phyloP scores from a whole-genome alignment of 2,888 invertebrate species.

The Nezara viridula region DNA sequence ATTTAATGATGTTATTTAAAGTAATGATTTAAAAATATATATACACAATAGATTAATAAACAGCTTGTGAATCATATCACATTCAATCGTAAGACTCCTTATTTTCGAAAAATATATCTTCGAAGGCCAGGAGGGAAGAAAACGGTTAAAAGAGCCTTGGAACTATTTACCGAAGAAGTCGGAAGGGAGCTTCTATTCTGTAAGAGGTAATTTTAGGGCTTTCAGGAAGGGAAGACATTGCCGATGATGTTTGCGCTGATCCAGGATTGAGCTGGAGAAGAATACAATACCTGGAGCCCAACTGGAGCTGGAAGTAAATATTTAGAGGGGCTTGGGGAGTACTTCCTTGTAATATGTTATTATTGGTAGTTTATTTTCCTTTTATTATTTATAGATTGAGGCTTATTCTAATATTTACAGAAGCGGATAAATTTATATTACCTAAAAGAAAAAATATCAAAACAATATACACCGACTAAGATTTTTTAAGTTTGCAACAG shows the following conservation, averaged over 20 bases:
- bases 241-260: conserved; percentile 49
- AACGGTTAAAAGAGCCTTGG: conserved; percentile 4
- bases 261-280: conserved; percentile 47
- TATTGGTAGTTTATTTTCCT: background rate
- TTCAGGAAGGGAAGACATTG: conserved; percentile 50
- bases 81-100: background rate
- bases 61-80: background rate
- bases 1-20: no score
- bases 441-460: background rate
- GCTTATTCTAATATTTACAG: background rate
- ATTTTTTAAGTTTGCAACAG: no score
- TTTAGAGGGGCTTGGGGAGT: conserved; percentile 47
- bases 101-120: background rate
- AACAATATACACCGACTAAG: background rate
- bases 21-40: no score
- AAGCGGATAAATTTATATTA: background rate
- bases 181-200: conserved; percentile 32
- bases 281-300: conserved; percentile 51
- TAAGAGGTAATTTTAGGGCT: conserved; percentile 47
- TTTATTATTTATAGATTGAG: background rate
- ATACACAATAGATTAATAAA: background rate
- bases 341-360: conserved; percentile 26
- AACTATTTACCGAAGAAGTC: conserved; percentile 36
- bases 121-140: background rate
- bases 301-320: conserved; percentile 45